Evolutionary conservation across 92 coral and sea anemone species (phyloP), one percentile per base, ranked within the genome.

Genomic region (Porites divaricata): DNA sequence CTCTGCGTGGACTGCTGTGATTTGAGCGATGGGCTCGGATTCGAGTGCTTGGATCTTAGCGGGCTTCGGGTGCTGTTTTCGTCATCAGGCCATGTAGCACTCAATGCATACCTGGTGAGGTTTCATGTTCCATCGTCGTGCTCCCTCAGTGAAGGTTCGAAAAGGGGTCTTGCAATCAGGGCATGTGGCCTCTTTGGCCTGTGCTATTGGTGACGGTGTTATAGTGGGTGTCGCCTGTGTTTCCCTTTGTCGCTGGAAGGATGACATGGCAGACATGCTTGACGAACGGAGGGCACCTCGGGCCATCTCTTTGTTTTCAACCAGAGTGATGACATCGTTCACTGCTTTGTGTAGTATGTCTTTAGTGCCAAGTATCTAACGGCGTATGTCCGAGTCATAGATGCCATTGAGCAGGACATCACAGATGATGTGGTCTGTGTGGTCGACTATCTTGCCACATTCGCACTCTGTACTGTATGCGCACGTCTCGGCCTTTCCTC

Each of bases 241-340:
- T 25, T 66, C 57, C 48, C 41, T 64, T 56, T 73, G 84, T 20
- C 69, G 78, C 15, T 78, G 85, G 88, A 87, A 90, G 16, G 93
- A 61, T 9, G 94, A 91, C 49, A 88, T n/a, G 62, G 80, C 85
- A 1, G 87, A 88, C 3, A 87, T 70, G 24, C 48, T 56, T 12
- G 85, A 56, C 15, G 93, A 85, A 1, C 88, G 91, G 6, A 90
- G 88, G 65, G 96, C 89, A 67, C 87, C 90, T 1, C 92, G 86
- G 15, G 90, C 92, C 93, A 83, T 93, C 70, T 93, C 92, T 53
- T 90, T 93, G 70, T 22, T 74, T 49, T 91, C 91, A 1, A 88
- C 92, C 11, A 91, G 20, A 9, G 94, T 74, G 35, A 91, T 76
- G 8, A 88, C 94, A 1, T 88, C 89, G 64, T 84, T 87, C 8